Evolutionary conservation across 1,140 invertebrate species (phyloP), one percentile per base, ranked within the genome.

Genomic region (Drosophila subobscura): DNA sequence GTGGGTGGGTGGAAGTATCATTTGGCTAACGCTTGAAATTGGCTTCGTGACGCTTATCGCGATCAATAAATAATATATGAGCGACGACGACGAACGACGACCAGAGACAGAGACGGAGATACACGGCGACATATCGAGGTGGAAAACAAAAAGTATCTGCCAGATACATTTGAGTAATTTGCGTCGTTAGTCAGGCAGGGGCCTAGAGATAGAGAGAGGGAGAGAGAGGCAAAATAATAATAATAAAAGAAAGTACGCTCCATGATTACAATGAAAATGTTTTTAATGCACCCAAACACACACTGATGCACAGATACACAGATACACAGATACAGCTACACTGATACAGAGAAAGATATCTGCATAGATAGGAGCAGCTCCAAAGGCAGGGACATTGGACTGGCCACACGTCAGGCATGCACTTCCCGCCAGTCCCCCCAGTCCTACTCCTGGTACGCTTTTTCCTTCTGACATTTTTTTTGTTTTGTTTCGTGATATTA

Each of bases 151-250:
- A 83, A 76, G 84, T 88, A 88, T 83, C 84, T 89, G 60, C 16
- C 84, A 89, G 83, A 88, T 89, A 88, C 84, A 88, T 88, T 88
- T 88, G 84, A 88, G 83, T 88, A 88, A 88, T 88, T 88, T 88
- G 83, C 84, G 83, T 88, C 83, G 83, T 88, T 88, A 83, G 83
- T 78, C 16, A 20, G 79, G 53, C 79, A 37, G 33, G 33, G 5
- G 6, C 5, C 5, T 1, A 5, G 5, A 5, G 5, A 27, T 5
- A 27, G 25, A 5, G 4, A 5, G 4, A 33, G 27, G 79, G 81
- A 85, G 47, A 71, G 81, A 85, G 83, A 88, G 77, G 78, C 75
- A 76, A 77, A 77, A 88, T 79, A 79, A 89, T 88, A 86, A 88
- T 86, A 89, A 88, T 88, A 88, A 88, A 88, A 88, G 83, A 88